phyloP scores from a whole-genome alignment of 2,113 vertebrate genomes.

The Alethe diademata region DNA sequence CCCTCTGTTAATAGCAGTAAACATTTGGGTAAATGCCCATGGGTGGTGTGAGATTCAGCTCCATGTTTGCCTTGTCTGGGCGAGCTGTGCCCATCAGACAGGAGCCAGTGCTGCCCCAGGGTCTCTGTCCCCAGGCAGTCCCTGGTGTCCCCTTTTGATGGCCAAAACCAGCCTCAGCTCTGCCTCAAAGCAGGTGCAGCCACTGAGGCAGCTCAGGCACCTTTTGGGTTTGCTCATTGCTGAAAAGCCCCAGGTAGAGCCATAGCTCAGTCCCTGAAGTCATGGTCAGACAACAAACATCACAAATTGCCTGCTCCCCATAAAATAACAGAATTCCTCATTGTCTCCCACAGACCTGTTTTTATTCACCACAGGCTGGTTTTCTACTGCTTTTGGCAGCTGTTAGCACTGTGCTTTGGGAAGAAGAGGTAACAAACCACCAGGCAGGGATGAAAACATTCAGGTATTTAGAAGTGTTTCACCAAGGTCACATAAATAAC shows the following conservation, averaged over 20 bases:
- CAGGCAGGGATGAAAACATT: background rate
- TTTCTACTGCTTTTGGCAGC: background rate
- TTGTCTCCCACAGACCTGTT: background rate
- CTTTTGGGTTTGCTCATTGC: background rate
- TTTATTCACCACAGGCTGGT: background rate
- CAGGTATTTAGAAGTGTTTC: background rate
- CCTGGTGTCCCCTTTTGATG: background rate
- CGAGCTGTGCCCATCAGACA: background rate
- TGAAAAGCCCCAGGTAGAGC: background rate
- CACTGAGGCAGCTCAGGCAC: background rate
- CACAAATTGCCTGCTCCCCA: background rate
- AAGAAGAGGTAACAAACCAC: background rate
- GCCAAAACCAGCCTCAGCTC: background rate
- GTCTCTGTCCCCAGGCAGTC: background rate
- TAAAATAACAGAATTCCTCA: background rate
- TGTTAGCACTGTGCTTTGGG: background rate
- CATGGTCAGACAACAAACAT: fast-evolving
- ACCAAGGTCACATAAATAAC: background rate
- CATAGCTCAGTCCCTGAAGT: fast-evolving
- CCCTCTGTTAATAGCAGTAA: background rate
- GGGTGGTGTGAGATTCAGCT: fast-evolving
- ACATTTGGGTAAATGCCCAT: background rate
- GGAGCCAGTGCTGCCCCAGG: background rate
- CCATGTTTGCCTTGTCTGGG: background rate
- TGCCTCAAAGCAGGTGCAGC: background rate